Base-by-base conservation (phyloP, 1,140 invertebrate species). In the Dreissena rostriformis region DNA sequence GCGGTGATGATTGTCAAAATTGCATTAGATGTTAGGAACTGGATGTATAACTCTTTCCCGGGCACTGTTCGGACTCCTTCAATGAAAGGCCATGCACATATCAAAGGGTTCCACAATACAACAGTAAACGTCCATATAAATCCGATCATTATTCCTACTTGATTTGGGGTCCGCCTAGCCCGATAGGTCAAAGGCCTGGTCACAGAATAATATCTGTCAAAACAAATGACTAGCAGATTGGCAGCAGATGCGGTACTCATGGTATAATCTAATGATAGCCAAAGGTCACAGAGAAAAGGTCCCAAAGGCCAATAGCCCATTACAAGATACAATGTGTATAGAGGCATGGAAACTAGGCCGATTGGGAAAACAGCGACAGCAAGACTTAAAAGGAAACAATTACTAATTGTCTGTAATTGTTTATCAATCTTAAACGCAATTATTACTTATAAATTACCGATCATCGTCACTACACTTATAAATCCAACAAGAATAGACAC, bases 11-110 rank as follows among this genome's bases (percentile, higher is more conserved):
- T 98, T 78, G 98, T 99, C 91, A 99, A 97, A 93, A 98, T 98
- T 93, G 98, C 97, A 95, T 99, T 99, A 11, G 98, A 99, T 94
- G 98, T 97, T 93, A 99, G 97, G 95, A 99, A 99, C 95, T 99
- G 98, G 90, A 99, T 99, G 93, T 99, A 99, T 93, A 99, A 99
- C 92, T 97, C 96, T 86, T 96, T 91, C 22, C 96, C 95, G 55
- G 97, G 97, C 84, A 99, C 98, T 8, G 97, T 98, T 80, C 98
- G 95, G 92, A 97, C 95, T 66, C 98, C 93, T 74, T 93, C 91
- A 7, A 94, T 91, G 80, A 99, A 98, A n/a, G 98, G 98, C 98
- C 98, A 99, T 57, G 97, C 96, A 94, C 99, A 98, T 90, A 99
- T 99, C 98, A 98, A 99, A 1, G 98, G 98, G 24, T 98, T 98